Conservation (phyloP, 2,888 invertebrate genomes). For the Cacoxenus indagator region DNA sequence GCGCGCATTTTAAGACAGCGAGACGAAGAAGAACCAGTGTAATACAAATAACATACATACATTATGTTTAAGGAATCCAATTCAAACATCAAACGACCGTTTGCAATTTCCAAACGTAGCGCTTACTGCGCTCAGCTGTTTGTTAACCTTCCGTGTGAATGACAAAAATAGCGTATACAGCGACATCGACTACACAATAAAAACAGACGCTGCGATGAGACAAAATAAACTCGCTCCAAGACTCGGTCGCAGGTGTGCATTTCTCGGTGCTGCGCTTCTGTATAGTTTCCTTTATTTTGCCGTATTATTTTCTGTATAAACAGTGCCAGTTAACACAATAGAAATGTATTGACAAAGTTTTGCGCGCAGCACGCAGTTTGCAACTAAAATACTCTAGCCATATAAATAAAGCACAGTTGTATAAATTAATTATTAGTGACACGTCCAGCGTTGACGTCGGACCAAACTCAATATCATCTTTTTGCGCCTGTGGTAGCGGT, state of each 20-base stretch:
- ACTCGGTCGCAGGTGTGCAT: background rate
- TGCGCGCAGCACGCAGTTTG: slow-evolving; percentile 32
- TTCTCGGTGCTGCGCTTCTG: background rate
- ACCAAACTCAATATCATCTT: slow-evolving; percentile 6
- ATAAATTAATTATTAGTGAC: slow-evolving; percentile 11
- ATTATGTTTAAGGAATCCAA: too few relatives aligned
- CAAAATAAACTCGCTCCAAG: too few relatives aligned
- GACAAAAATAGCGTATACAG: background rate
- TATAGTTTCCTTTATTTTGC: background rate
- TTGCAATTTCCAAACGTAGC: background rate
- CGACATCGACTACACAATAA: too few relatives aligned
- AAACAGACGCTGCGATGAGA: too few relatives aligned
- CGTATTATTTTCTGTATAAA: slow-evolving; percentile 28
- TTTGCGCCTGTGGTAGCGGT: slow-evolving; percentile 37
- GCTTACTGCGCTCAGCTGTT: background rate
- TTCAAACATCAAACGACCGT: too few relatives aligned
- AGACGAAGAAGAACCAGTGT: too few relatives aligned
- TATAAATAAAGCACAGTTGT: slow-evolving; percentile 32
- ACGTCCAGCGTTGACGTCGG: background rate
- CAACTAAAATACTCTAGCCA: slow-evolving; percentile 26
- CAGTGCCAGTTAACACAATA: slow-evolving; percentile 25
- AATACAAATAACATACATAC: too few relatives aligned
- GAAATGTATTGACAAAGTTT: slow-evolving; percentile 45
- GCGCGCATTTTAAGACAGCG: too few relatives aligned
- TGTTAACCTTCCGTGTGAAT: background rate